A percentile compares a stretch with the other conserved stretches of the same genome.
Conservation (phyloP, 2,113 vertebrate species). For the Centropus bengalensis region DNA sequence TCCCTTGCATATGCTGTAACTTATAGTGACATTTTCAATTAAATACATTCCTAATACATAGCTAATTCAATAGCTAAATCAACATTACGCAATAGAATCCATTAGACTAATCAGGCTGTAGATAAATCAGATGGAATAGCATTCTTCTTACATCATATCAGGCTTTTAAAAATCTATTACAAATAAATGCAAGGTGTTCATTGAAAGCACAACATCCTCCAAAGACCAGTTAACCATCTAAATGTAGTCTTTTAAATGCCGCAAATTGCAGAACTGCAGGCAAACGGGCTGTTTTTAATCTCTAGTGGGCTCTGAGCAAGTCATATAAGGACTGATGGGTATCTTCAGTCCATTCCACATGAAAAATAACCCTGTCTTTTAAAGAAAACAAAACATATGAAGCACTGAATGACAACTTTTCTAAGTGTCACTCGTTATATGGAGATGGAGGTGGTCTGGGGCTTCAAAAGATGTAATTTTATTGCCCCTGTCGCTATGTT, state of each 20-base stretch:
- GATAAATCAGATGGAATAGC: not conserved
- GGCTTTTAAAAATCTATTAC: not conserved
- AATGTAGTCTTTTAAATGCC: not conserved
- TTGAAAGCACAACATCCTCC: accelerated
- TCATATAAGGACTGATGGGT: not conserved
- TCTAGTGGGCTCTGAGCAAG: not conserved
- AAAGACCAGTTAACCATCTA: not conserved
- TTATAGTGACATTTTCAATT: not conserved
- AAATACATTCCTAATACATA: not conserved
- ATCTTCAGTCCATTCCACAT: not conserved
- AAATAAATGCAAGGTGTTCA: not conserved
- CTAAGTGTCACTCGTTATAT: not conserved
- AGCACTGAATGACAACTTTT: not conserved
- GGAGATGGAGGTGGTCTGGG: not conserved
- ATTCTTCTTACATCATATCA: not conserved
- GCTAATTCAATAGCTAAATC: not conserved
- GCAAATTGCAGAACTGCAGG: not conserved
- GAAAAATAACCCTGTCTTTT: not conserved
- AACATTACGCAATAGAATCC: not conserved
- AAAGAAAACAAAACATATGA: not conserved
- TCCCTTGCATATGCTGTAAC: not conserved
- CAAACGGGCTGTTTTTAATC: not conserved
- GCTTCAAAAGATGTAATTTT: not conserved
- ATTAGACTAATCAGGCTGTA: not conserved
- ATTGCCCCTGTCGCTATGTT: not conserved